phyloP scores from a whole-genome alignment of 2,797 vertebrate genomes.

The Molossus molossus region DNA sequence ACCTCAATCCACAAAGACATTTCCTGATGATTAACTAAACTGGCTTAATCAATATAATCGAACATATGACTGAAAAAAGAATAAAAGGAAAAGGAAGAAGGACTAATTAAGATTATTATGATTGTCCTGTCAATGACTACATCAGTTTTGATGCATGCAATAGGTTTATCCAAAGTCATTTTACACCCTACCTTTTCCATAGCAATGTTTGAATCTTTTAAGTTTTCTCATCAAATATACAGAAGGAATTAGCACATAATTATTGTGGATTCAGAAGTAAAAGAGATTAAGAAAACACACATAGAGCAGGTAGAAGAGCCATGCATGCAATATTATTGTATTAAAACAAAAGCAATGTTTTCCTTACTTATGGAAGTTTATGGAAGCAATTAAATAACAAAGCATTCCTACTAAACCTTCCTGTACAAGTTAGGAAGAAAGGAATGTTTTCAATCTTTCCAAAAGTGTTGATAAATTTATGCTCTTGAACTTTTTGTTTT shows the following conservation, averaged over 20 bases:
- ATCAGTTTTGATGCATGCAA: not conserved
- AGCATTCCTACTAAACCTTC: not conserved
- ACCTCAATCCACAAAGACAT: not conserved
- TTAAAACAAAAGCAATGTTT: not conserved
- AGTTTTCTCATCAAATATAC: constrained; percentile 8
- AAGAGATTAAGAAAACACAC: constrained; percentile 43
- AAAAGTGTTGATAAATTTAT: constrained; percentile 4
- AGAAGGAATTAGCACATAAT: constrained; percentile 8
- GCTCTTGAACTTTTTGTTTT: not conserved
- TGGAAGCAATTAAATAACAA: constrained; percentile 28
- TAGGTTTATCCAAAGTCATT: not conserved
- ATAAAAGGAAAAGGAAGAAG: not conserved
- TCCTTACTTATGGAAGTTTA: constrained; percentile 1
- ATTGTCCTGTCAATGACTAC: not conserved
- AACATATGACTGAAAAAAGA: not conserved
- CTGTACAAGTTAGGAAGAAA: not conserved
- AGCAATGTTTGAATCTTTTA: constrained; percentile 21
- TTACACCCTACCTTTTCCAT: not conserved
- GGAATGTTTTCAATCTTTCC: not conserved
- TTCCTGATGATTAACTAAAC: constrained; percentile 34
- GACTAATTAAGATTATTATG: not conserved
- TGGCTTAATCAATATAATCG: not conserved
- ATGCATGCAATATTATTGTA: not conserved
- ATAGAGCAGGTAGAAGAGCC: not conserved
- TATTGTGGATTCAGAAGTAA: constrained; percentile 44